Conservation (phyloP, 1,140 invertebrate species). For the Globodera rostochiensis region DNA sequence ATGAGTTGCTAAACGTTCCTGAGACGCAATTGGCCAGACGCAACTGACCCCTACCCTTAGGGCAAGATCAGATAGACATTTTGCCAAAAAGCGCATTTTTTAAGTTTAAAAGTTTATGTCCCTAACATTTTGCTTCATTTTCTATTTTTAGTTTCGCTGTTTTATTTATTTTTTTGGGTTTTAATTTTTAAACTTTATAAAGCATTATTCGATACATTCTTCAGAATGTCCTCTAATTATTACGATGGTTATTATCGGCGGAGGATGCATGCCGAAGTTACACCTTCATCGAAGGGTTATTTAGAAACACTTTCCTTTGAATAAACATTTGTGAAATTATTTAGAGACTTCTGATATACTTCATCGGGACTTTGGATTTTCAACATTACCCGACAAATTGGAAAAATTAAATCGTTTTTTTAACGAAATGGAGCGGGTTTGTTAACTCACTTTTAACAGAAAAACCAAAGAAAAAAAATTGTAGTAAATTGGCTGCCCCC, state of each 20-base stretch:
- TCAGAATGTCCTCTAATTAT: not conserved
- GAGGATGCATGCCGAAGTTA: not conserved
- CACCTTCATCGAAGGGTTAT: not conserved
- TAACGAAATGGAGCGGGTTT: not conserved
- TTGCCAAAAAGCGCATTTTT: not conserved
- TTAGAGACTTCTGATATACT: not conserved
- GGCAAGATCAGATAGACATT: not conserved
- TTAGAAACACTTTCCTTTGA: not conserved
- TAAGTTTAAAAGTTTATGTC: not conserved
- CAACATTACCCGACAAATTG: not conserved
- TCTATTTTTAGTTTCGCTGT: too few relatives aligned
- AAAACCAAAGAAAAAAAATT: not conserved
- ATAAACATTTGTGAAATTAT: not conserved
- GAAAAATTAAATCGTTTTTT: conserved; percentile 1
- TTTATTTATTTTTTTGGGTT: too few relatives aligned
- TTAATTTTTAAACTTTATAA: not conserved
- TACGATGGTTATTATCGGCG: not conserved
- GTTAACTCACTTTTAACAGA: not conserved
- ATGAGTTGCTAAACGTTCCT: too few relatives aligned
- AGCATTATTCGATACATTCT: not conserved
- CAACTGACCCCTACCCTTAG: too few relatives aligned
- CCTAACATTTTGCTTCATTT: too few relatives aligned
- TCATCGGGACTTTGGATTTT: not conserved
- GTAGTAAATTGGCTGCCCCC: too few relatives aligned
- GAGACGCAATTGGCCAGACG: too few relatives aligned